Conservation (phyloP, 2,797 vertebrate species). For the Fratercula arctica region DNA sequence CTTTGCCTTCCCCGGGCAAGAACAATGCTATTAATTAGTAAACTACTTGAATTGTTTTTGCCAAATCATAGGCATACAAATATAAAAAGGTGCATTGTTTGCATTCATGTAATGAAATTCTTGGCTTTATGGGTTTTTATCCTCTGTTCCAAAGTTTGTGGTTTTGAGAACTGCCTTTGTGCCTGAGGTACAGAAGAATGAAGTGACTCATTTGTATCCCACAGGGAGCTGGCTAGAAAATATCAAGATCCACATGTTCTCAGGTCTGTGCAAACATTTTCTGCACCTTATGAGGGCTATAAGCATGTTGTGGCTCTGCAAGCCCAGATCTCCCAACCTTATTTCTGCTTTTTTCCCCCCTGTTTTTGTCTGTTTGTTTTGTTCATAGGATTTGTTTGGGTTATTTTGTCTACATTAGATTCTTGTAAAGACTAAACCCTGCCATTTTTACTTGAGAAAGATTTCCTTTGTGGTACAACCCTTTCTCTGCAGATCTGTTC, state of each 20-base stretch:
- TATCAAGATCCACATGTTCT: background rate
- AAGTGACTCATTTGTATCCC: background rate
- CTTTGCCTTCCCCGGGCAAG: background rate
- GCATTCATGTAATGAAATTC: background rate
- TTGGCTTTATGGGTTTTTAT: background rate
- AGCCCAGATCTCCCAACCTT: background rate
- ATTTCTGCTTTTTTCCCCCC: background rate
- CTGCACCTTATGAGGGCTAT: background rate
- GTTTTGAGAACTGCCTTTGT: background rate
- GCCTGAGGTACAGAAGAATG: background rate
- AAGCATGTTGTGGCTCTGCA: background rate
- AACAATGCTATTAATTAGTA: background rate
- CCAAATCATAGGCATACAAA: background rate
- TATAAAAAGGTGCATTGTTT: background rate
- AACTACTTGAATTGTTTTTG: background rate
- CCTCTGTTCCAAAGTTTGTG: background rate
- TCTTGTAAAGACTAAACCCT: background rate
- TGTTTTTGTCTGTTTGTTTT: background rate
- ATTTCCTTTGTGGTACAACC: background rate
- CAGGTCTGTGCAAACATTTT: background rate
- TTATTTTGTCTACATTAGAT: background rate
- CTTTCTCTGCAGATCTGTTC: background rate
- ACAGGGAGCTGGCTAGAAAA: background rate
- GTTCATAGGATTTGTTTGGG: background rate
- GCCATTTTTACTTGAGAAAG: background rate